Conservation (phyloP, 2,888 invertebrate species). For the Alloscopus bannaensis region DNA sequence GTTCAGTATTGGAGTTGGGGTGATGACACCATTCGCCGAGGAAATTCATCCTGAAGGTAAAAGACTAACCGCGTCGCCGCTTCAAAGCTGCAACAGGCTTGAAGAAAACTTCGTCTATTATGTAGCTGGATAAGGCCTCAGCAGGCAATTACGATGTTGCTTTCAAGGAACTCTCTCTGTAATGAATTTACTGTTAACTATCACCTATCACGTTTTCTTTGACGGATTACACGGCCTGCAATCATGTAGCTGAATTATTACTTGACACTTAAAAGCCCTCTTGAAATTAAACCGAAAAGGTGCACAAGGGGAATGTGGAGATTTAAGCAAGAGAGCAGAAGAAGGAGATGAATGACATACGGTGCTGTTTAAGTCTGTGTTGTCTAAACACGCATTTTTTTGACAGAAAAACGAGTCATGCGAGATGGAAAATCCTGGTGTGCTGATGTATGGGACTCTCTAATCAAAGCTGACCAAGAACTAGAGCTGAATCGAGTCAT, state of each 20-base stretch:
- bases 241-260: slow-evolving; percentile 1
- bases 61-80: not conserved
- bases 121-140: not conserved
- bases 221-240: slow-evolving; percentile 21
- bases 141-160: not conserved
- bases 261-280: not conserved
- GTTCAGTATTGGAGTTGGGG: slow-evolving; percentile 73
- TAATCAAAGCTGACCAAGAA: slow-evolving; percentile 70
- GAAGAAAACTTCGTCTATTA: too few species aligned
- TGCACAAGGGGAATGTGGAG: too few species aligned
- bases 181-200: slow-evolving; percentile 26
- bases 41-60: slow-evolving; percentile 70
- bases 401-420: slow-evolving; percentile 70
- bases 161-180: not conserved
- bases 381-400: slow-evolving; percentile 32
- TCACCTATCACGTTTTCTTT: slow-evolving; percentile 30
- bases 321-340: not conserved
- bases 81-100: too few species aligned
- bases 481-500: slow-evolving; percentile 69
- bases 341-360: slow-evolving; percentile 26
- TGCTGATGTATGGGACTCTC: slow-evolving; percentile 72
- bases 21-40: slow-evolving; percentile 71
- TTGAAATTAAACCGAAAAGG: not conserved
- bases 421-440: slow-evolving; percentile 72
- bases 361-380: slow-evolving; percentile 4